Conservation (phyloP, 2,113 vertebrate genomes). For the Paraplagusia blochii region DNA sequence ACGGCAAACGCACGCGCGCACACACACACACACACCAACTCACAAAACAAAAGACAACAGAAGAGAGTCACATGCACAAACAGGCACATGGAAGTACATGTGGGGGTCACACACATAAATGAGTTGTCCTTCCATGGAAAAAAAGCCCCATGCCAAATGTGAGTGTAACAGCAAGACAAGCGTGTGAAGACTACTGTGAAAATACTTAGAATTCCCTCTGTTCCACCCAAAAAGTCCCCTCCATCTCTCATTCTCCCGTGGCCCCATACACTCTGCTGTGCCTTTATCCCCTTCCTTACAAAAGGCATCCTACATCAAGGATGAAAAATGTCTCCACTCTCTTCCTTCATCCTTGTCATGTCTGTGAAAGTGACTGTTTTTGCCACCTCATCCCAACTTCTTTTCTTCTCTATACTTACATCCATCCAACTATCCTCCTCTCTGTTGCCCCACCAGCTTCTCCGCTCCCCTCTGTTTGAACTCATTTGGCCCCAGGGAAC, state of each 20-base stretch:
- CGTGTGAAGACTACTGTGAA: slow-evolving; percentile 48
- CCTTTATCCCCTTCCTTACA: slow-evolving; percentile 16
- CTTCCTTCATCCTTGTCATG: slow-evolving; percentile 20
- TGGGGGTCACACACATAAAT: slow-evolving; percentile 8
- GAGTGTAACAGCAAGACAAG: slow-evolving; percentile 52
- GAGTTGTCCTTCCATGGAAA: slow-evolving; percentile 21
- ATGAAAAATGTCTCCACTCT: slow-evolving; percentile 26
- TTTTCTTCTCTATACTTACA: slow-evolving; percentile 35
- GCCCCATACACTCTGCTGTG: neutral
- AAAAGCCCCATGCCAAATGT: slow-evolving; percentile 21
- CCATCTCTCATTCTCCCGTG: slow-evolving; percentile 12
- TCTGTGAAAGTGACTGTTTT: slow-evolving; percentile 25
- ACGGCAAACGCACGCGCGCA: slow-evolving; percentile 3
- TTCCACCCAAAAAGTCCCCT: slow-evolving; percentile 35
- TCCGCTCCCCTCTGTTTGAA: slow-evolving; percentile 64
- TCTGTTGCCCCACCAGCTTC: neutral
- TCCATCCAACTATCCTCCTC: slow-evolving; percentile 8
- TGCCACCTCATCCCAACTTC: slow-evolving; percentile 38
- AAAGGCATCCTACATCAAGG: slow-evolving; percentile 68
- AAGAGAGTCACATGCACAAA: slow-evolving; percentile 7
- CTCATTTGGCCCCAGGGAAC: slow-evolving; percentile 56
- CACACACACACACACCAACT: slow-evolving; percentile 8
- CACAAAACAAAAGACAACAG: neutral
- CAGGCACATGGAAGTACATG: slow-evolving; percentile 15
- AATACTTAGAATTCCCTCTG: slow-evolving; percentile 50